Conservation (phyloP, 2,888 invertebrate genomes). For the Andrena praecox region DNA sequence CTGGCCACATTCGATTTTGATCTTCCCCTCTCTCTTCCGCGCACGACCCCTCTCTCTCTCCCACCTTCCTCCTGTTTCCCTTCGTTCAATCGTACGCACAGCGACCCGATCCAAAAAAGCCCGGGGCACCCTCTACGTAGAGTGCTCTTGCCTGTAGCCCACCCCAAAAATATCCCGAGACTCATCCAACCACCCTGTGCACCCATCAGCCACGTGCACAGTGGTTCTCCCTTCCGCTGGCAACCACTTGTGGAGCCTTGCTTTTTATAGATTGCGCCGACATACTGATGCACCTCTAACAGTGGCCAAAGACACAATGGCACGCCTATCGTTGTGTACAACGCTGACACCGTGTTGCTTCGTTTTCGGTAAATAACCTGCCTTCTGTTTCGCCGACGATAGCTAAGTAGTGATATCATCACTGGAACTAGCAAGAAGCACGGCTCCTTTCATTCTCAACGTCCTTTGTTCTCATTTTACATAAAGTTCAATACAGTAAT, state of each 20-base stretch:
- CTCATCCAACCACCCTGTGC: slow-evolving; percentile 74
- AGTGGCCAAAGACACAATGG: background rate
- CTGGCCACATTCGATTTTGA: slow-evolving; percentile 61
- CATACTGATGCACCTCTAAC: background rate
- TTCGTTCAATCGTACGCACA: slow-evolving; percentile 59
- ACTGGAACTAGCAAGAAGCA: too few species aligned
- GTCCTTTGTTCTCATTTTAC: too few species aligned
- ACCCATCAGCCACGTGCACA: slow-evolving; percentile 70
- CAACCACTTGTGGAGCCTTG: slow-evolving; percentile 70
- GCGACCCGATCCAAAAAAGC: slow-evolving; percentile 75
- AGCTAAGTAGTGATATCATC: too few species aligned
- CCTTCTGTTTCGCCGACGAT: too few species aligned
- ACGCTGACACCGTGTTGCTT: too few species aligned
- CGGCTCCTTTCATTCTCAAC: too few species aligned
- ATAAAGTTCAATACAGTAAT: too few species aligned
- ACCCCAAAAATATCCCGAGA: slow-evolving; percentile 73
- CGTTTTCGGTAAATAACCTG: too few species aligned
- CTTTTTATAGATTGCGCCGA: slow-evolving; percentile 23
- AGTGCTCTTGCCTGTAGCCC: slow-evolving; percentile 74
- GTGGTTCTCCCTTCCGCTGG: slow-evolving; percentile 72
- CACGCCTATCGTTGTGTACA: too few species aligned
- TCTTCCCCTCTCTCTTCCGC: slow-evolving; percentile 44
- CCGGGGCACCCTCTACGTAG: slow-evolving; percentile 76
- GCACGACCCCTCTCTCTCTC: slow-evolving; percentile 35
- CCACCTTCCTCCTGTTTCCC: slow-evolving; percentile 58